Base-by-base conservation (phyloP, 1,140 invertebrate genomes). In the Sarcophaga bullata region DNA sequence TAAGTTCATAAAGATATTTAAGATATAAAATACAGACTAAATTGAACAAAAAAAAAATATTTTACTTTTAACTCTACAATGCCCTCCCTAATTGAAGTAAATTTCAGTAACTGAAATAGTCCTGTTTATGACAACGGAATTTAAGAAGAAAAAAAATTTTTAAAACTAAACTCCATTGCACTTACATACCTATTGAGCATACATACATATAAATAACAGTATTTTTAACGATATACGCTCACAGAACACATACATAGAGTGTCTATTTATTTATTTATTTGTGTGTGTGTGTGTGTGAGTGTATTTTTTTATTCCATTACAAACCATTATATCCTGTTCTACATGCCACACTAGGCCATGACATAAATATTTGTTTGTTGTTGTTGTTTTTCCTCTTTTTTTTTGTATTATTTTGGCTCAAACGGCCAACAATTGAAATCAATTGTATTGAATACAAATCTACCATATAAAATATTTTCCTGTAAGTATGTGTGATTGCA, bases 331-430 rank as follows among this genome's bases (percentile, higher is more conserved):
- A 78, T 50, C 75, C 75, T 78, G 75, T 78, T 50, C 17, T 50
- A 78, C 75, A 78, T 78, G 48, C 75, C 75, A 52, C 75, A 78
- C n/a, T 68, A 19, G 19, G 7, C 62, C 62, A 68, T 19, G 62
- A n/a, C 62, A 68, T 37, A 37, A 2, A 2, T 37, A 37, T 37
- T 37, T 37, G 25, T 37, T 37, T 1, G 1, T 37, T 37, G 1
- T 37, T 37, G 4, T 37, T 37, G n/a, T n/a, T 37, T 37, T 4
- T 37, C 25, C 1, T 37, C 4, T 37, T 37, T 37, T 37, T 52
- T 13, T 10, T 52, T 52, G 9, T 52, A 13, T 52, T 52, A 52
- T 52, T 10, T 52, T 10, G 8, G 50, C 13, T 52, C 2, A 37
- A 37, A 37, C 17, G 19, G 62, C 62, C 1, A 68, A 19, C 17